Base-by-base conservation (phyloP, 1,140 invertebrate species). In the Conus betulinus region DNA sequence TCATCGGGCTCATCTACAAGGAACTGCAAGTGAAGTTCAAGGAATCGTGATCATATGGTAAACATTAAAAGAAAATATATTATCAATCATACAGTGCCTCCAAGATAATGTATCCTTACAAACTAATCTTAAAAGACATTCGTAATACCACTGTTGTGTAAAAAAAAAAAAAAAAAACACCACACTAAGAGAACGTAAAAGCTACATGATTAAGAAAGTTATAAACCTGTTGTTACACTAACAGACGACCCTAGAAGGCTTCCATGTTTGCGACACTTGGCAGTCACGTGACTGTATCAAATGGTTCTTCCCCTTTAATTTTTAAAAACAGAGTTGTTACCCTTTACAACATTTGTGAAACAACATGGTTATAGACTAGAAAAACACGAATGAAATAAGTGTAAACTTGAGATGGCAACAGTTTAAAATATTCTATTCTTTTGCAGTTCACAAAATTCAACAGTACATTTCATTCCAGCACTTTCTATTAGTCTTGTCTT, bases 181-280 rank as follows among this genome's bases (percentile, higher is more conserved):
- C 27, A 78, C 76, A 17, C 25, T 51, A 78, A 51, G 39, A 1
- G 11, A 78, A 76, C n/a, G 27, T 51, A 78, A 51, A 78, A 23
- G 20, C 27, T 17, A 81, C 79, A 53, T 53, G 79, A 27, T 15
- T 15, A 23, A 81, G 25, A 53, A 81, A 53, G 67, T 71, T 10
- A 71, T 71, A 17, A 81, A 81, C 79, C 79, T 81, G 79, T 81
- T 78, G 27, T 51, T 81, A 53, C 39, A 8, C 20, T 39, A 39
- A 78, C 79, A 81, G 79, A 81, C 79, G 79, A 81, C 79, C 51
- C 79, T 71, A 6, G 11, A 20, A 53, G 76, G 23, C 82, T 84
- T 87, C 85, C 85, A 87, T 87, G 67, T 87, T 87, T 55, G 71
- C 85, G 85, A 87, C 85, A 87, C 85, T 87, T 87, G 85, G 85